These are phyloP conservation scores for Halichondria panicea DNA, from an alignment of 37 sponge, comb jelly and placozoan species.

Conservation along the genomic window DNA sequence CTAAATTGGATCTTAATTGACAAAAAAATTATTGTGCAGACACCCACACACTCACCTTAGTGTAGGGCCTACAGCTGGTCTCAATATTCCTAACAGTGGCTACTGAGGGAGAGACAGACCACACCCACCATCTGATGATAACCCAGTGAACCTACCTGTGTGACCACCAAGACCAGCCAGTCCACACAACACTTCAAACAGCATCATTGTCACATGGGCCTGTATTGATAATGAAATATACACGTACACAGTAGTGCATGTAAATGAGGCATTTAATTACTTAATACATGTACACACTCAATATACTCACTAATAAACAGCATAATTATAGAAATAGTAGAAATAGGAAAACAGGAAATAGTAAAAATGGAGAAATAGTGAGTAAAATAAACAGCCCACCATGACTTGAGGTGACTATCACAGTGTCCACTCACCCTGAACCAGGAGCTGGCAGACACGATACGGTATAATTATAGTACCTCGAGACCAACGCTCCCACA, in stretches of 20 bases:
- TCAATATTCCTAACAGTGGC: slow-evolving; percentile 4
- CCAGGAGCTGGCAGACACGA: slow-evolving; percentile 25
- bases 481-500: slow-evolving; percentile 21
- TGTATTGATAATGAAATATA: too few relatives aligned
- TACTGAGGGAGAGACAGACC: slow-evolving; percentile 2
- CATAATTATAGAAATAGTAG: too few relatives aligned
- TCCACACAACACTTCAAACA: slow-evolving; percentile 17
- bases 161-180: slow-evolving; percentile 37
- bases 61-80: slow-evolving; percentile 1
- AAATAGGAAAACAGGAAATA: too few relatives aligned
- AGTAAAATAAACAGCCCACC: too few relatives aligned
- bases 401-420: too few relatives aligned
- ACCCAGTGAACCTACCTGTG: slow-evolving; percentile 36
- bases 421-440: slow-evolving; percentile 55
- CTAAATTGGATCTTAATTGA: background rate
- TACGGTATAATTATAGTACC: slow-evolving; percentile 55
- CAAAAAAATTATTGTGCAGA: background rate
- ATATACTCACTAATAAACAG: too few relatives aligned
- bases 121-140: slow-evolving; percentile 42
- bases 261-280: too few relatives aligned
- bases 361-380: too few relatives aligned
- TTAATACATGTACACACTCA: too few relatives aligned
- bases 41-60: slow-evolving; percentile 4
- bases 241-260: background rate
- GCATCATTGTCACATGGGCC: slow-evolving; percentile 39